Evolutionary conservation across 2,888 invertebrate genomes (phyloP).

Genomic region (Tachina fera): DNA sequence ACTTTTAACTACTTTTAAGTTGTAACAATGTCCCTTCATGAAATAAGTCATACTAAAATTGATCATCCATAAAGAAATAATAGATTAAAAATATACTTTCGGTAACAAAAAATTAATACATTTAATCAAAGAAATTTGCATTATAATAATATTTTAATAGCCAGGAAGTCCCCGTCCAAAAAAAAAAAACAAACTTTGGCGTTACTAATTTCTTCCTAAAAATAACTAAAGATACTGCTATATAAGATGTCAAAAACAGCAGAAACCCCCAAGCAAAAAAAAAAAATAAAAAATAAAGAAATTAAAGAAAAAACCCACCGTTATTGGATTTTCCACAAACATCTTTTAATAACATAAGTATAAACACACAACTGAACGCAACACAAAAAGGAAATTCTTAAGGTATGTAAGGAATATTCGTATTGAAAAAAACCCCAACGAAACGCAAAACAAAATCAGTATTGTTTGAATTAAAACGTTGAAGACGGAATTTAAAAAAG

Average conservation of each 20-base stretch:
- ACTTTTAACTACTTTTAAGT: too few species aligned
- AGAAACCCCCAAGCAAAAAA: conserved; percentile 21
- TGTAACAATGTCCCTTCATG: too few species aligned
- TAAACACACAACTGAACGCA: background rate
- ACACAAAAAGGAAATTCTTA: conserved; percentile 34
- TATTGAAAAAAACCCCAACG: background rate
- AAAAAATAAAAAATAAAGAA: conserved; percentile 1
- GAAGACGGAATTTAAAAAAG: conserved; percentile 17
- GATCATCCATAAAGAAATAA: too few species aligned
- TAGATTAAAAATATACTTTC: too few species aligned
- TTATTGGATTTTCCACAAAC: conserved; percentile 26
- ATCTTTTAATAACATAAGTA: background rate
- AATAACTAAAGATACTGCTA: background rate
- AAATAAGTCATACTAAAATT: too few species aligned
- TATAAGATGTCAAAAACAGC: conserved; percentile 52
- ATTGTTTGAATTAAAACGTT: conserved; percentile 32
- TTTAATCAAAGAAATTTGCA: conserved; percentile 12
- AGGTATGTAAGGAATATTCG: conserved; percentile 16
- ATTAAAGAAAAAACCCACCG: conserved; percentile 4
- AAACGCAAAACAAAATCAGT: conserved; percentile 34
- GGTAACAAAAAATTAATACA: background rate
- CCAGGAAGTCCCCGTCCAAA: background rate
- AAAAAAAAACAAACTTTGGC: background rate
- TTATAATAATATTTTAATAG: background rate
- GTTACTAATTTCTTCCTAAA: conserved; percentile 26